Conservation (phyloP, 1,140 invertebrate species). For the Leptopilina boulardi region DNA sequence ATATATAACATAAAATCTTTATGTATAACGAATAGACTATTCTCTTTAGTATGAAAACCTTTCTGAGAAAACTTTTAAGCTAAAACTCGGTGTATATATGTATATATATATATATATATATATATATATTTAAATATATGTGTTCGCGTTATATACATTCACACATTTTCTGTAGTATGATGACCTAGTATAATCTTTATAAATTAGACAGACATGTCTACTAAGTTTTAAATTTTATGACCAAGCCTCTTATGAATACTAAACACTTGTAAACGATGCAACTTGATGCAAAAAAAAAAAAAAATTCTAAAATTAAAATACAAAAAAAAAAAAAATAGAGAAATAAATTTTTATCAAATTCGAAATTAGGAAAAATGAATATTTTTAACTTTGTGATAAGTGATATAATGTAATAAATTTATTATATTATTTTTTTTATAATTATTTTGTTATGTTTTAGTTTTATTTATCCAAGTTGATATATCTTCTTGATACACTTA, state of each 20-base stretch:
- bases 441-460: no score
- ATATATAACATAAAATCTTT: slow-evolving; percentile 1
- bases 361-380: no score
- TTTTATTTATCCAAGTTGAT: no score
- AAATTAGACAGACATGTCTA: slow-evolving; percentile 10
- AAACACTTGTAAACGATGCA: neutral
- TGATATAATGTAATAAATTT: no score
- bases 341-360: no score
- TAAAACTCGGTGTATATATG: neutral
- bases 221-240: neutral
- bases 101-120: no score
- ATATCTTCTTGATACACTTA: no score
- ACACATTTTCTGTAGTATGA: neutral
- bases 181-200: slow-evolving; percentile 8
- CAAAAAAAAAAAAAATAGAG: neutral
- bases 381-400: no score
- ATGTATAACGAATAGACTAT: slow-evolving; percentile 10
- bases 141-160: neutral
- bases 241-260: neutral
- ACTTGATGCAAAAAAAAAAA: neutral
- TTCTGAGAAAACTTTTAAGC: slow-evolving; percentile 3
- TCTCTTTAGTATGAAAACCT: neutral
- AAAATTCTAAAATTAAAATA: neutral
- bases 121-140: no score
- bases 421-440: no score